phyloP scores from a whole-genome alignment of 2,113 vertebrate genomes.

The Phoenicopterus ruber region DNA sequence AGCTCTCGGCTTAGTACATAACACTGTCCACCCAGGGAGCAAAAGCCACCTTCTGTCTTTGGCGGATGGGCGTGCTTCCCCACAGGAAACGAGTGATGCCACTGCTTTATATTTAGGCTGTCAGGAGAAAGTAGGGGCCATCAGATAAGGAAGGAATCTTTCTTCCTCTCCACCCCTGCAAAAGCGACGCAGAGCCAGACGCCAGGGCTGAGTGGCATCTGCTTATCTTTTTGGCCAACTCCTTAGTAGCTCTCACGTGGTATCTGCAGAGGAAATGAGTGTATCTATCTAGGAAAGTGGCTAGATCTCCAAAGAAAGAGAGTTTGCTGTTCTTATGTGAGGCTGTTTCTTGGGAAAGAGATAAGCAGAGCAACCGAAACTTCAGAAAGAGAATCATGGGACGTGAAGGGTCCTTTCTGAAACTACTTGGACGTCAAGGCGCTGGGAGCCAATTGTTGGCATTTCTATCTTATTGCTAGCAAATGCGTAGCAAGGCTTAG shows the following conservation, averaged over 20 bases:
- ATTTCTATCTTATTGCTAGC: background rate
- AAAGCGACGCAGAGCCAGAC: rapidly evolving
- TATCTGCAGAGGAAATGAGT: background rate
- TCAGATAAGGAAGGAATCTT: conserved; percentile 5
- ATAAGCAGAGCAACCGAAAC: background rate
- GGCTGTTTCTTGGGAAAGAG: background rate
- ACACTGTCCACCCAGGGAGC: background rate
- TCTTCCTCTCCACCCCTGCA: background rate
- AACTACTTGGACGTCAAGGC: background rate
- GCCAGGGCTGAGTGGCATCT: background rate
- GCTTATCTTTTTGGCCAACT: conserved; percentile 14
- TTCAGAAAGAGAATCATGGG: background rate
- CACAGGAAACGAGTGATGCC: background rate
- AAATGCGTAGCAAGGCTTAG: background rate
- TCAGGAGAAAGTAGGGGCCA: background rate
- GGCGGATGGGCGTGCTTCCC: background rate
- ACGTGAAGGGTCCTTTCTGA: background rate
- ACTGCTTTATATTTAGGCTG: background rate
- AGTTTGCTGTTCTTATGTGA: background rate
- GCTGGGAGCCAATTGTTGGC: background rate
- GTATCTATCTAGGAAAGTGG: background rate
- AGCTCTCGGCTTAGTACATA: background rate
- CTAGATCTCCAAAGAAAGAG: background rate
- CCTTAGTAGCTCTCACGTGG: background rate
- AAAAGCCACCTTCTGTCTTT: background rate